Evolutionary conservation across 1,140 invertebrate species (phyloP), one percentile per base, ranked within the genome.

Genomic region (Pogonomyrmex barbatus): DNA sequence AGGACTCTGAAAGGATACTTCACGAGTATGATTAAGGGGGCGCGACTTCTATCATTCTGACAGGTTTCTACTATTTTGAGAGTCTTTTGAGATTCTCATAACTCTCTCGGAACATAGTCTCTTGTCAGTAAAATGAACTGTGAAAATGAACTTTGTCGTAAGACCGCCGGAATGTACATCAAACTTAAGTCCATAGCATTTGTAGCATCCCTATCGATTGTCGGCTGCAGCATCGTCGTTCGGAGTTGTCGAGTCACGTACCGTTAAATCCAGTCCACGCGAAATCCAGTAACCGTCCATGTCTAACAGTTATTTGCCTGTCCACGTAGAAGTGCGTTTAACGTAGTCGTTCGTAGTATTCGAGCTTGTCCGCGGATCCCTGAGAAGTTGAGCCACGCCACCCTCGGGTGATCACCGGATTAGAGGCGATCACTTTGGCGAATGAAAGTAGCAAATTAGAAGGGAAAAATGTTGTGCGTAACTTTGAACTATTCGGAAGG

Each of bases 401-500:
- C 73, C 85, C 88, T 78, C 67, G 33, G 47, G 84, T 89, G 88
- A 89, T 89, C 84, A 87, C 33, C 75, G 58, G 76, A 33, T 56
- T 62, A 83, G 6, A 14, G 62, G 30, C 87, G 85, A 89, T 89
- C 88, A 89, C 88, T 89, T 89, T 89, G 88, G 88, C 85, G 88
- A 89, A 68, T 79, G 85, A 87, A 89, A 88, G 85, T 89, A 86
- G 88, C 73, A 65, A 86, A 71, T 86, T 89, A 78, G 65, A 76
- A 52, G 56, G 52, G 17, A 50, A 24, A 56, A 33, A 60, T n/a
- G 8, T 85, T 85, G 17, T 50, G 63, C 14, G 2, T 56, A 36
- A 39, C n/a, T n/a, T 60, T 47, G 30, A 50, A 54, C 81, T 94
- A 95, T 56, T 94, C 92, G 42, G 92, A 73, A 36, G 94, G 95